Evolutionary conservation across 2,797 vertebrate species (phyloP).

Genomic region (Rhyacichthys aspro): DNA sequence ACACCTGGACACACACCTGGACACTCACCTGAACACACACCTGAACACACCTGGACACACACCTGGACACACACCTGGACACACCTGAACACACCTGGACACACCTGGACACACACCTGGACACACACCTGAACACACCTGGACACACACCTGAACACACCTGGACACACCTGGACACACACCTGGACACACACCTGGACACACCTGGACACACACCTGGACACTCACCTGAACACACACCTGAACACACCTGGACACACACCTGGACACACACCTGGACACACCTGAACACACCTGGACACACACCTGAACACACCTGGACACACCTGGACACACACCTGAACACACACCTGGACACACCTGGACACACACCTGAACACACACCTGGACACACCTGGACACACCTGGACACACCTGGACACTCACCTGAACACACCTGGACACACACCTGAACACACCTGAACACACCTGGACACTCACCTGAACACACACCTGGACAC

Average conservation of each 20-base stretch:
- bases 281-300: not conserved
- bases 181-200: too few relatives aligned
- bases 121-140: not conserved
- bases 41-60: not conserved
- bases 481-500: not conserved
- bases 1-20: not conserved
- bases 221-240: not conserved
- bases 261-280: too few relatives aligned
- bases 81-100: conserved; percentile 3
- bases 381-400: not conserved
- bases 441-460: conserved; percentile 4
- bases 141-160: conserved; percentile 1
- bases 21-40: too few relatives aligned
- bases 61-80: not conserved
- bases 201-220: conserved; percentile 4
- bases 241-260: not conserved
- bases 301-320: not conserved
- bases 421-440: not conserved
- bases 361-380: not conserved
- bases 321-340: too few relatives aligned
- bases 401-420: not conserved
- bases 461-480: not conserved
- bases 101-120: not conserved
- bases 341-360: conserved; percentile 9
- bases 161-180: not conserved